Conservation (phyloP, 2,888 invertebrate genomes). For the Melipona bicolor region DNA sequence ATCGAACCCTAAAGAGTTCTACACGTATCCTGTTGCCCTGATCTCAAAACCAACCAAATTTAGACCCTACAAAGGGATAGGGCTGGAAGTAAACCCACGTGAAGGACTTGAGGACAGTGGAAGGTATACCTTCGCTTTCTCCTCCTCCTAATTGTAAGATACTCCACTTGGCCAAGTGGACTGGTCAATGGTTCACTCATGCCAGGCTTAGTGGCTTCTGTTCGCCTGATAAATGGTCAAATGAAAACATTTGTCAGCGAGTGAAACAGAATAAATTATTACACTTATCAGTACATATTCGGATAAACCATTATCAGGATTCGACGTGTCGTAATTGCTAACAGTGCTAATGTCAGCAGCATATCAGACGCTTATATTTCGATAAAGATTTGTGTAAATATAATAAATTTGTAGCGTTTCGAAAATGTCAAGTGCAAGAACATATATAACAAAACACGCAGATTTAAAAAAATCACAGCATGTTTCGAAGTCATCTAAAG, state of each 20-base stretch:
- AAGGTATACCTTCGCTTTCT: constrained; percentile 10
- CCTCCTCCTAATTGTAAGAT: constrained; percentile 18
- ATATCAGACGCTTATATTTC: no score
- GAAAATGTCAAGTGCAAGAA: no score
- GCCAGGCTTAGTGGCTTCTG: constrained; percentile 59
- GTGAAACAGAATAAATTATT: constrained; percentile 55
- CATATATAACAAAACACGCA: no score
- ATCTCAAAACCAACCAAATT: constrained; percentile 77
- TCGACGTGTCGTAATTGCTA: no score
- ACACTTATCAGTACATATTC: not conserved
- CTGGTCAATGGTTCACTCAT: constrained; percentile 58
- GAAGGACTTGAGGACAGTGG: constrained; percentile 16
- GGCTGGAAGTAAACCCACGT: constrained; percentile 38
- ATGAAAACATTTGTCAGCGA: constrained; percentile 78
- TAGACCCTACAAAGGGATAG: constrained; percentile 74
- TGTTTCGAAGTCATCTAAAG: no score
- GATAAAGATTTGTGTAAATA: no score
- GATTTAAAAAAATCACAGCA: no score
- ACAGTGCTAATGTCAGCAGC: no score
- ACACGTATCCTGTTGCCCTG: constrained; percentile 74
- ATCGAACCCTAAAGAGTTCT: constrained; percentile 49
- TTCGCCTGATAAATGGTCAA: constrained; percentile 78
- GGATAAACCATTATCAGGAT: no score
- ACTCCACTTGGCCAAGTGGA: constrained; percentile 24
- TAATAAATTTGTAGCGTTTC: no score